A percentile compares a stretch with the other conserved stretches of the same genome.
Conservation (phyloP, 2,888 invertebrate genomes). For the Cantharis rustica region DNA sequence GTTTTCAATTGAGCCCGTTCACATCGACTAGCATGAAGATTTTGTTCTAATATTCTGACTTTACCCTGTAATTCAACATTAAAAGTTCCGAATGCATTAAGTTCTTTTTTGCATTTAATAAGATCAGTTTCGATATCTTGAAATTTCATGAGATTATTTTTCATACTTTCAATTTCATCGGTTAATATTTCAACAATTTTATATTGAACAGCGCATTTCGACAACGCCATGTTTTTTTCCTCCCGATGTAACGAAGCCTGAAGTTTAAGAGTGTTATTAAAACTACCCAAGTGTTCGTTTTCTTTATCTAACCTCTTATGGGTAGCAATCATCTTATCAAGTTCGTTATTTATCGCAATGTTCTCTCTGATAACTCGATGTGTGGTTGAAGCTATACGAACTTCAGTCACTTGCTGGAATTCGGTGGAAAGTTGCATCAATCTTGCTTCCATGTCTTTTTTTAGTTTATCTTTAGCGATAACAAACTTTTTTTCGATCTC, state of each 20-base stretch:
- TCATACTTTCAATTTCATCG: conserved; percentile 57
- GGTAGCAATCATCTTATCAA: conserved; percentile 67
- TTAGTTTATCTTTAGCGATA: conserved; percentile 78
- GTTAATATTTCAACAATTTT: conserved; percentile 69
- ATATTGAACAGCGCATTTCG: conserved; percentile 66
- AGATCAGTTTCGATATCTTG: background rate
- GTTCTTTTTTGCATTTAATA: background rate
- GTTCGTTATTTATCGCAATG: conserved; percentile 78
- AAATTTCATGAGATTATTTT: background rate
- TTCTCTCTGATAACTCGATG: conserved; percentile 86
- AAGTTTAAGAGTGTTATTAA: conserved; percentile 60
- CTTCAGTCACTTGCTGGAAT: conserved; percentile 83
- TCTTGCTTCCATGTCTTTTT: conserved; percentile 84
- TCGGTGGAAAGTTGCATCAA: conserved; percentile 81
- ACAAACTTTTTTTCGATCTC: conserved; percentile 73
- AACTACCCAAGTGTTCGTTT: conserved; percentile 64
- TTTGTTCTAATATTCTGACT: conserved; percentile 57
- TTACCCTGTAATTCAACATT: conserved; percentile 38
- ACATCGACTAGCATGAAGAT: conserved; percentile 59
- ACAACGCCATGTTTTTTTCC: conserved; percentile 68
- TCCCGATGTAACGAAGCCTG: conserved; percentile 64
- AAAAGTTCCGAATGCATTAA: background rate
- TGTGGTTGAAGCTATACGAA: conserved; percentile 86
- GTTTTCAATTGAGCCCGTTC: conserved; percentile 58
- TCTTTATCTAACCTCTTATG: conserved; percentile 68